Evolutionary conservation across 2,113 vertebrate species (phyloP), one percentile per base, ranked within the genome.

Genomic region (Sardina pilchardus): DNA sequence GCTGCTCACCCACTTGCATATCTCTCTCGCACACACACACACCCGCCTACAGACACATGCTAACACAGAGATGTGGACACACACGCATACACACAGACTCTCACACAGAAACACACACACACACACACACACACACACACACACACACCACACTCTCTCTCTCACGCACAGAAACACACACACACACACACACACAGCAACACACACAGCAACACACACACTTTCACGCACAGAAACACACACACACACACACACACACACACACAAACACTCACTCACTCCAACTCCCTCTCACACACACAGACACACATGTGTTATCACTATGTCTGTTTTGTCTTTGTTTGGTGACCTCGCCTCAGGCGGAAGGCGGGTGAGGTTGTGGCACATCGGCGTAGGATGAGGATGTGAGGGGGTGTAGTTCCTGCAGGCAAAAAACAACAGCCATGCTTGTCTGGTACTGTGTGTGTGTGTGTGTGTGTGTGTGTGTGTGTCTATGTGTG

Each of bases 41-140:
- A 63, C 59, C 4, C 39, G 39, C 39, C 39, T 42, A 50, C 48
- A 50, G 10, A 63, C 59, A 63, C 59, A 63, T 10, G 26, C 59
- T n/a, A 21, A 63, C 59, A 26, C 24, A 63, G 5, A 63, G 1
- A 50, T 17, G 17, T 17, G 17, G 10, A 50, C 59, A 26, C 24
- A 63, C 59, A 67, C 59, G 7, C 59, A 67, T n/a, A 67, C 59
- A 67, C 59, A 67, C 59, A 67, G n/a, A 67, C n/a, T 9, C 59
- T 9, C 59, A 26, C 59, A 6, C 48, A 4, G 10, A 50, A 0
- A 50, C 2, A 26, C 59, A n/a, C n/a, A 26, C 59, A 9, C 59
- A 67, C n/a, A 67, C 59, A 63, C 59, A 63, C 59, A 63, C 59
- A 63, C 59, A 63, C 24, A 63, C 59, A 63, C 59, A 63, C 59